Evolutionary conservation across 2,888 invertebrate species (phyloP), one percentile per base, ranked within the genome.

Genomic region (Coronaproctus castanopsis): DNA sequence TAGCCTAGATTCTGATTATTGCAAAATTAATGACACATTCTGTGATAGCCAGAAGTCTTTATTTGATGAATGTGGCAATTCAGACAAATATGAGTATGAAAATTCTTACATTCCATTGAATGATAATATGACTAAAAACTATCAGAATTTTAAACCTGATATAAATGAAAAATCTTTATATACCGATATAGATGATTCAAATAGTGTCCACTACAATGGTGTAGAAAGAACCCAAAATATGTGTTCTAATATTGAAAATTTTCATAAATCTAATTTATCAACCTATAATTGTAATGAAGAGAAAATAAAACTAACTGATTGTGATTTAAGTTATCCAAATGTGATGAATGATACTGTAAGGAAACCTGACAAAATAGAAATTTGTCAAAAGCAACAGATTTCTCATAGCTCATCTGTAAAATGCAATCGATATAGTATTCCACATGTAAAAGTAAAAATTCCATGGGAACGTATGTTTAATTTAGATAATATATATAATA

Each of bases 401-500:
- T 5, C 5, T 8, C 36, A 36, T 14, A 14, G 8, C 5, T 8
- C 36, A 36, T 8, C 36, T 8, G 8, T 36, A 14, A 5, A 5
- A 8, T 36, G 36, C 14, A n/a, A n/a, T n/a, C n/a, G n/a, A n/a
- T n/a, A n/a, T n/a, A n/a, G n/a, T n/a, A n/a, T n/a, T n/a, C 23
- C 50, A 21, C 54, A 57, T 8, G 52, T 63, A n/a, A 62, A 63
- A 49, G 62, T 63, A 1, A 61, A 63, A 21, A 50, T 63, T 19
- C 63, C 63, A 2, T 63, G 63, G 63, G 57, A 62, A 18, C 53
- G 59, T 22, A 63, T 63, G 54, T 63, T 63, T 50, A 63, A 62
- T 20, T 36, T 63, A 14, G 56, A 57, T 2, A 20, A 14, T 2
- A 24, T 14, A 1, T 19, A 18, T 8, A 49, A 36, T 14, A n/a